These are phyloP conservation scores for Philereme vetulata DNA, from an alignment of 2,888 invertebrate species.

Conservation along the genomic window DNA sequence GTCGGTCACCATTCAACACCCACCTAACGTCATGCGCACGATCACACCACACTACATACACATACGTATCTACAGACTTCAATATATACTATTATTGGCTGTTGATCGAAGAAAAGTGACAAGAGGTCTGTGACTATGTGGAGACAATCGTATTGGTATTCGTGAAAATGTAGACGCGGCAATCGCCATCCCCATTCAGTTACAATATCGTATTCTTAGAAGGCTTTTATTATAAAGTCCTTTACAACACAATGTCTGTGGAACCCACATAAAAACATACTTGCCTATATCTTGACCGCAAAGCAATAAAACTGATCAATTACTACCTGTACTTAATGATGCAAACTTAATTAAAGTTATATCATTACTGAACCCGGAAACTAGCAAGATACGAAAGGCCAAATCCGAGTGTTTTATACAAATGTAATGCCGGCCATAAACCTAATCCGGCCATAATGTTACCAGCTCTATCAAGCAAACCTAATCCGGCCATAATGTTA, in stretches of 20 bases:
- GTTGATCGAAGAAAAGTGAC: no score
- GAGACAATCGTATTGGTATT: no score
- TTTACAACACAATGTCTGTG: background rate
- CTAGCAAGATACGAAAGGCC: constrained; percentile 24
- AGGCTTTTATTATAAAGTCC: background rate
- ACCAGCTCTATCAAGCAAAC: constrained; percentile 22
- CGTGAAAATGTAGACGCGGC: no score
- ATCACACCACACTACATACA: constrained; percentile 24
- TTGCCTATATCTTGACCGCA: constrained; percentile 19
- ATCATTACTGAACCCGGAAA: constrained; percentile 37
- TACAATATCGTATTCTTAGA: background rate
- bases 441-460: constrained; percentile 17
- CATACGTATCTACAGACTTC: background rate
- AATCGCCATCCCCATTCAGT: no score
- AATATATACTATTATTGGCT: no score
- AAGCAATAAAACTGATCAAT: constrained; percentile 36
- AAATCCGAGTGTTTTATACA: constrained; percentile 29
- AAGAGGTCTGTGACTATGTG: no score
- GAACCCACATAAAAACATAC: constrained; percentile 12
- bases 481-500: constrained; percentile 14
- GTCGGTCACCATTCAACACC: constrained; percentile 46
- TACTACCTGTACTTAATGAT: constrained; percentile 35
- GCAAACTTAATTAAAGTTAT: constrained; percentile 30
- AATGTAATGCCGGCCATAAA: constrained; percentile 26
- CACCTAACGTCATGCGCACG: constrained; percentile 51